These are phyloP conservation scores for Danionella cerebrum DNA, from an alignment of 2,113 vertebrate species.

Conservation along the genomic window DNA sequence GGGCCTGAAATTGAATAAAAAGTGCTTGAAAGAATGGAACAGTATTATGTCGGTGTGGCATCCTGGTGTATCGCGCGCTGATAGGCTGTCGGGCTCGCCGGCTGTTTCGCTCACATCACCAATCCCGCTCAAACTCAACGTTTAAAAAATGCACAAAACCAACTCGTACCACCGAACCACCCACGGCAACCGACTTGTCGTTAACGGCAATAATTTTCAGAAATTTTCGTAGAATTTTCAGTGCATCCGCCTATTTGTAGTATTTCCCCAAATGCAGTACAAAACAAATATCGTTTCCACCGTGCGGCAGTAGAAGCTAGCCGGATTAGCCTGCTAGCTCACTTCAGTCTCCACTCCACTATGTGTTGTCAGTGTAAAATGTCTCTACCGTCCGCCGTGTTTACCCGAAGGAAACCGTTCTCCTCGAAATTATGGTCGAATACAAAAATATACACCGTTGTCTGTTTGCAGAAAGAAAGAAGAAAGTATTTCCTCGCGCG, in stretches of 20 bases:
- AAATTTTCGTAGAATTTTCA: constrained; percentile 36
- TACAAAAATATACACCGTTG: neutral
- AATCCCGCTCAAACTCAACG: constrained; percentile 71
- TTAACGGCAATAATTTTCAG: constrained; percentile 13
- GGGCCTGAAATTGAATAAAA: neutral
- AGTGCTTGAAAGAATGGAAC: neutral
- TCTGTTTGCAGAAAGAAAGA: neutral
- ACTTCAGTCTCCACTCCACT: constrained; percentile 31
- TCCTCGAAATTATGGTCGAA: neutral
- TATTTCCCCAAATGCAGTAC: constrained; percentile 28
- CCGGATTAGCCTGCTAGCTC: constrained; percentile 37
- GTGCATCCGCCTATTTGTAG: neutral
- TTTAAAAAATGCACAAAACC: constrained; percentile 50
- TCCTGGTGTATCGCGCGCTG: constrained; percentile 32
- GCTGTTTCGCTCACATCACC: constrained; percentile 47
- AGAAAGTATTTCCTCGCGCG: constrained; percentile 13
- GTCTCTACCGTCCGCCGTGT: neutral
- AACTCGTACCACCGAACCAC: constrained; percentile 16
- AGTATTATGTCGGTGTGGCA: constrained; percentile 1
- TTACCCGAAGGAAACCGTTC: neutral
- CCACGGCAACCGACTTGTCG: constrained; percentile 7
- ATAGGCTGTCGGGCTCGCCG: constrained; percentile 43
- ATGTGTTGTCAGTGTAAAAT: constrained; percentile 24
- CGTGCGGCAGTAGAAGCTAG: constrained; percentile 26
- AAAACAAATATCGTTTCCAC: constrained; percentile 19